phyloP scores from a whole-genome alignment of 2,113 vertebrate genomes.

The Cephalopterus ornatus region DNA sequence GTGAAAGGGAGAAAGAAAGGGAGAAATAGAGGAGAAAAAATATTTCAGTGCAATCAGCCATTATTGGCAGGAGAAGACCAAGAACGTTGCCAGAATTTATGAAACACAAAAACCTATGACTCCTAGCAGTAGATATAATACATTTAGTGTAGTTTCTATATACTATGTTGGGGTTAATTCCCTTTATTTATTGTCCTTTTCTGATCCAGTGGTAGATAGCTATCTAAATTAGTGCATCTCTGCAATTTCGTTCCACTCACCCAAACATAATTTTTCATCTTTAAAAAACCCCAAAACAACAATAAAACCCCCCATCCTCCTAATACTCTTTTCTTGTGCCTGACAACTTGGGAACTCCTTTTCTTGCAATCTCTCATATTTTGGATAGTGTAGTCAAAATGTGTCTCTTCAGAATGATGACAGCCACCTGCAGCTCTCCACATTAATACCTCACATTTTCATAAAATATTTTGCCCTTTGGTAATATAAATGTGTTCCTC shows the following conservation, averaged over 20 bases:
- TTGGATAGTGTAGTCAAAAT: not conserved
- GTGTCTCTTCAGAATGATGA: not conserved
- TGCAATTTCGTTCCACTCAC: not conserved
- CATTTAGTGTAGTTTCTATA: not conserved
- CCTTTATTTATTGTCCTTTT: not conserved
- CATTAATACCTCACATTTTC: not conserved
- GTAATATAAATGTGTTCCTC: not conserved
- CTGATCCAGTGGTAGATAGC: not conserved
- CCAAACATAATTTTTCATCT: not conserved
- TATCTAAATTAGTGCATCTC: not conserved
- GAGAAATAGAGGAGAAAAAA: not conserved
- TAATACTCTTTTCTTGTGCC: not conserved
- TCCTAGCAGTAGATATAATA: not conserved
- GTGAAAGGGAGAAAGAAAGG: not conserved
- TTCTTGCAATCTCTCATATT: not conserved
- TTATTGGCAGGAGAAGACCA: not conserved
- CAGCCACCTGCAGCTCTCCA: not conserved
- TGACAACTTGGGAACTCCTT: not conserved
- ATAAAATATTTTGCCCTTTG: not conserved
- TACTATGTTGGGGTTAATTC: not conserved
- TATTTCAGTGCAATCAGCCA: not conserved
- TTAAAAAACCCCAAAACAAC: not conserved
- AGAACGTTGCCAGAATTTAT: not conserved
- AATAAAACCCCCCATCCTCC: not conserved
- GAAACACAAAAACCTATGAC: not conserved